A percentile compares a stretch with the other conserved stretches of the same genome.
Evolutionary conservation across 1,140 invertebrate genomes (phyloP).

Genomic region (Drosophila oshimai): DNA sequence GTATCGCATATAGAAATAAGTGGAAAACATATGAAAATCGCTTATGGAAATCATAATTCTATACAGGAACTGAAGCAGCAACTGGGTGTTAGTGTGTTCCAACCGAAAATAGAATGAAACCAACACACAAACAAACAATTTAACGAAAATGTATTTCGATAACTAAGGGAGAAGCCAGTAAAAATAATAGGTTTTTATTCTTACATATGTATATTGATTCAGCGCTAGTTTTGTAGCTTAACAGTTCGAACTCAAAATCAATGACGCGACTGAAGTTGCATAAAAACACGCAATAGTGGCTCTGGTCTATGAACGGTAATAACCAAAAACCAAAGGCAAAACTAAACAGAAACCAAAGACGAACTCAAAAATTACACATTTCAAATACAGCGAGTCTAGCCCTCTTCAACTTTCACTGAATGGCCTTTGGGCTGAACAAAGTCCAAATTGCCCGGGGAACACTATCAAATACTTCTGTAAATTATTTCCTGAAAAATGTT

Average conservation of each 20-base stretch:
- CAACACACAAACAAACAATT: slow-evolving; percentile 68
- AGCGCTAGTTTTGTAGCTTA: slow-evolving; percentile 52
- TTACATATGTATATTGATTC: slow-evolving; percentile 36
- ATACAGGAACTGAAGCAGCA: slow-evolving; percentile 61
- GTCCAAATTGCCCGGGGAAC: slow-evolving; percentile 5
- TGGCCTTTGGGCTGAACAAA: slow-evolving; percentile 1
- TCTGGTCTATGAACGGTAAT: slow-evolving; percentile 44
- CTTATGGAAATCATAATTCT: slow-evolving; percentile 29
- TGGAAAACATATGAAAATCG: slow-evolving; percentile 17
- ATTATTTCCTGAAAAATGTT: slow-evolving; percentile 22
- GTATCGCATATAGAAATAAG: slow-evolving; percentile 55
- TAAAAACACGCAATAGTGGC: slow-evolving; percentile 63
- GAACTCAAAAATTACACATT: slow-evolving; percentile 23
- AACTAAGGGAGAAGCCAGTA: slow-evolving; percentile 55
- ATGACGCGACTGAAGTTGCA: slow-evolving; percentile 76
- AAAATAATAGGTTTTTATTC: slow-evolving; percentile 10
- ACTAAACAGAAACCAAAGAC: slow-evolving; percentile 8
- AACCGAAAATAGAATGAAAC: slow-evolving; percentile 56
- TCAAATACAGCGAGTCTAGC: slow-evolving; percentile 48
- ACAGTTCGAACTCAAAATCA: slow-evolving; percentile 56
- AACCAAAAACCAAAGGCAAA: slow-evolving; percentile 36
- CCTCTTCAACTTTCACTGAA: background rate
- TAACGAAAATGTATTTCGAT: slow-evolving; percentile 45
- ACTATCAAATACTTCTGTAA: slow-evolving; percentile 72
- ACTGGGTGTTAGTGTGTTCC: slow-evolving; percentile 51